These are phyloP conservation scores for Helogale parvula DNA, from an alignment of 2,113 vertebrate genomes.

Conservation along the genomic window DNA sequence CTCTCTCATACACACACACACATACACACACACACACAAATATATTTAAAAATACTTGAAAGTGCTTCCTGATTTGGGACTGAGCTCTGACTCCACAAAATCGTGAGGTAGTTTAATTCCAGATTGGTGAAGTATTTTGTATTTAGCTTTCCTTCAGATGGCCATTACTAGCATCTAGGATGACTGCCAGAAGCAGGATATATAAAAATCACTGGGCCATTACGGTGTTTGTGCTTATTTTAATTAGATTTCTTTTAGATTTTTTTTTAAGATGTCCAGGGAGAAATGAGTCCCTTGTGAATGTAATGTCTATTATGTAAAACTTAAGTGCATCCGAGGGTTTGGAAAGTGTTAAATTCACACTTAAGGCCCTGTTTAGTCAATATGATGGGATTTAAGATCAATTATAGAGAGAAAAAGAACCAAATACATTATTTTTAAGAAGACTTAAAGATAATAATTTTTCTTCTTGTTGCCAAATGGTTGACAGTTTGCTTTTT, in stretches of 20 bases:
- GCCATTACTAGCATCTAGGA: conserved; percentile 32
- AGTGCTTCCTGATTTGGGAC: neutral
- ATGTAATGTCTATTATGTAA: conserved; percentile 65
- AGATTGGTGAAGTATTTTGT: conserved; percentile 6
- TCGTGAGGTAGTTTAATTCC: neutral
- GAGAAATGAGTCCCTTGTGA: conserved; percentile 69
- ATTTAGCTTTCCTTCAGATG: neutral
- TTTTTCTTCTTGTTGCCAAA: neutral
- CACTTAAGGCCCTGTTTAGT: conserved; percentile 1
- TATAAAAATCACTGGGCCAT: conserved; percentile 67
- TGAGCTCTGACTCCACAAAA: neutral
- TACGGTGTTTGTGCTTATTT: conserved; percentile 68
- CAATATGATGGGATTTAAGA: conserved; percentile 62
- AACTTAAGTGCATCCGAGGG: conserved; percentile 63
- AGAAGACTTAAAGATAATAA: conserved; percentile 39
- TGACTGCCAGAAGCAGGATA: conserved; percentile 11
- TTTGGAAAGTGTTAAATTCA: conserved; percentile 66
- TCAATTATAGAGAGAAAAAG: conserved; percentile 17
- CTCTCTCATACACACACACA: no score
- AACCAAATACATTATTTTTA: conserved; percentile 5
- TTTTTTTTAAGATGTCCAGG: conserved; percentile 70
- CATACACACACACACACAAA: no score
- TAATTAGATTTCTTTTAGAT: conserved; percentile 76
- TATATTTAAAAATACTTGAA: neutral
- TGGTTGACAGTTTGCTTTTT: conserved; percentile 31